Evolutionary conservation across 2,888 invertebrate species (phyloP), one percentile per base, ranked within the genome.

Genomic region (Eilema depressum): DNA sequence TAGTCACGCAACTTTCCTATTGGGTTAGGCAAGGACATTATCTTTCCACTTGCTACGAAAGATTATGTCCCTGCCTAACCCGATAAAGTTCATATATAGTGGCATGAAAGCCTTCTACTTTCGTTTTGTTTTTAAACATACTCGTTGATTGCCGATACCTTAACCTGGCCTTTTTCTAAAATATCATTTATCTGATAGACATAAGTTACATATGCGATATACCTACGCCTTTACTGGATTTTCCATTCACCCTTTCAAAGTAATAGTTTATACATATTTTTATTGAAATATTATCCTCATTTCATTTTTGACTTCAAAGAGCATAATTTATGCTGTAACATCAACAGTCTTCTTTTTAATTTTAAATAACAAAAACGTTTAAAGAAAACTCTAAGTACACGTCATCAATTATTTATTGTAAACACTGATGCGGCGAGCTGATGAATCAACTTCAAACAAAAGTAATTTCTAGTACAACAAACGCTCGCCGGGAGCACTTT

Each of bases 401-500:
- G 28, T 23, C 60, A 74, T 72, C 65, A 79, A 76, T 81, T 75
- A 78, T 80, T 76, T 68, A 68, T 10, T 41, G 26, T 33, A 73
- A 65, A 72, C 73, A 65, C 67, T 57, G 74, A 73, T 61, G 66
- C 66, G 57, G 61, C 20, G 23, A 69, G 62, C 79, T 75, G 78
- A 79, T 77, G 79, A 83, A 77, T 78, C 66, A 73, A 76, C 69
- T 83, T 80, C 75, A 75, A 83, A 84, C 78, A 83, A 78, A 86
- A 83, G 87, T 86, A 86, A 89, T 90, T 86, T 83, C 76, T 82
- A 82, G 78, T 85, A 85, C 77, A 85, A 83, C 81, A 86, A 86
- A 84, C 83, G 85, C 66, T 83, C 68, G 41, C 75, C 77, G 72
- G 72, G 80, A 85, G 82, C 85, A 87, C 85, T 89, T 88, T 85